Evolutionary conservation across 2,113 vertebrate genomes (phyloP), one percentile per base, ranked within the genome.

Genomic region (Clarias magur): DNA sequence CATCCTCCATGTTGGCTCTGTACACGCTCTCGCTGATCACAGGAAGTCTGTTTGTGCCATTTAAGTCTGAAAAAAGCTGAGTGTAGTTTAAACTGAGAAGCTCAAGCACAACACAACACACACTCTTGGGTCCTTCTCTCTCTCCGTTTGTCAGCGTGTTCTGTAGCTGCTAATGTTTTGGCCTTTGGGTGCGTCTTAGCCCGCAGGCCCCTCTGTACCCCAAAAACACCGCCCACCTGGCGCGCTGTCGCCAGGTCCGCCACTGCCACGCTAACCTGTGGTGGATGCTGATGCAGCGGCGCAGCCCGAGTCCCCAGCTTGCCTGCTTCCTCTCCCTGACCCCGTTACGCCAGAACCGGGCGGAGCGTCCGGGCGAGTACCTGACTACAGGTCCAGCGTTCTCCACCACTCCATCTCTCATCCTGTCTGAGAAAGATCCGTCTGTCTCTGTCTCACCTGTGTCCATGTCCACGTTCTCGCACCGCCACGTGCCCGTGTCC

Each of bases 191-290:
- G 30, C 85, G 89, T 90, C 91, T 85, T 59, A 57, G 72, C 53
- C 89, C 87, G 78, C 82, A 82, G 23, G 90, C 70, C n/a, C 92
- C 90, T 19, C 88, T 60, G 84, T 59, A 84, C 27, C 84, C 82
- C 1, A 92, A 88, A 63, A 85, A 88, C 54, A 93, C 88, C 73
- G 92, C 91, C 83, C 91, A 91, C 65, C 90, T 90, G n/a, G 93
- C 90, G 88, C 93, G 89, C 65, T 93, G 92, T 60, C 94, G 91
- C 94, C 94, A 95, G 68, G 94, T 89, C 91, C 94, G 93, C 94
- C 94, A 95, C 42, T 93, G 93, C 91, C 93, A 94, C 79, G 94
- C 92, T 89, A 95, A 70, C 15, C 67, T 57, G 27, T 62, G 83
- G 27, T 62, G 83, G 54, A 68, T 10, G 60, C n/a, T 84, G 19